A percentile compares a stretch with the other conserved stretches of the same genome.
Evolutionary conservation across 2,888 invertebrate genomes (phyloP).

Genomic region (Abrostola tripartita): DNA sequence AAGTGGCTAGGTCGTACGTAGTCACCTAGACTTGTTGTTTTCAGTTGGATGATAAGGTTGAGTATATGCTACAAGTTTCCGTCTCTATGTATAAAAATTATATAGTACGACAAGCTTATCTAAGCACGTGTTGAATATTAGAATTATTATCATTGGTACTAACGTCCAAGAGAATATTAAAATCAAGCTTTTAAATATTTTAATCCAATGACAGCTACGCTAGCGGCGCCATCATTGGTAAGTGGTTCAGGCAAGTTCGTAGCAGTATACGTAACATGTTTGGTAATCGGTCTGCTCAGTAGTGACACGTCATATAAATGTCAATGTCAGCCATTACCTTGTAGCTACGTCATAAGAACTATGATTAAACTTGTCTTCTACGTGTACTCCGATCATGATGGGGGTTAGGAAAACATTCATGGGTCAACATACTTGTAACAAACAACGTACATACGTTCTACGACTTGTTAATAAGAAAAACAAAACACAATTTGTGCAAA

Average conservation of each 20-base stretch:
- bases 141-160: background rate
- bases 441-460: slow-evolving; percentile 5
- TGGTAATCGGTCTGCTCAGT: slow-evolving; percentile 2
- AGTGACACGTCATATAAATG: background rate
- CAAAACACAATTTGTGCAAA: background rate
- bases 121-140: background rate
- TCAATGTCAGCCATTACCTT: slow-evolving; percentile 4
- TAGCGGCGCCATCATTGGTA: background rate
- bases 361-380: background rate
- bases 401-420: background rate
- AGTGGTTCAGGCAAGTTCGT: background rate
- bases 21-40: no score
- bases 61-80: no score
- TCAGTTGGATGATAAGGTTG: no score
- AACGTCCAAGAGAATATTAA: background rate
- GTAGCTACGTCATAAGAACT: background rate
- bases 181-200: background rate
- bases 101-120: background rate
- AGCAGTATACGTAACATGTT: slow-evolving; percentile 1
- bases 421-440: slow-evolving; percentile 2
- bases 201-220: background rate
- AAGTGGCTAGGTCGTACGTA: no score
- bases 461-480: slow-evolving; percentile 4
- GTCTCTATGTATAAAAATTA: background rate
- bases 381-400: background rate